These are phyloP conservation scores for Orchestes rusci DNA, from an alignment of 2,888 invertebrate species.

Conservation along the genomic window DNA sequence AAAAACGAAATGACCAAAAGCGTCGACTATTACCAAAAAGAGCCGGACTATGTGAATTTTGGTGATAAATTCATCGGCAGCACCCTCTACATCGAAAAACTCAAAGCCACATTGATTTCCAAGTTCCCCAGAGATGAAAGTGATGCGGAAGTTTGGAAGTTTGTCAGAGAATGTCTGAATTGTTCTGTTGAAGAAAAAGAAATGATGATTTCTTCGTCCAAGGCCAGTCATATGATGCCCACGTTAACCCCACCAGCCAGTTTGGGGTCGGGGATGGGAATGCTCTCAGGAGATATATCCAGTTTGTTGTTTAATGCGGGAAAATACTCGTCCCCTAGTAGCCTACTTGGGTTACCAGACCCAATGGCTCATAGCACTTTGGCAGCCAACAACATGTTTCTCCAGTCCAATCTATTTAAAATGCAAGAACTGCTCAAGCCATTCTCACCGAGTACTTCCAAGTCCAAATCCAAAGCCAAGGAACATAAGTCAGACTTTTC, in stretches of 20 bases:
- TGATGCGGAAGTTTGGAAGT: conserved; percentile 71
- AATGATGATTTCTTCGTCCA: conserved; percentile 52
- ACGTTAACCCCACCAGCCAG: conserved; percentile 38
- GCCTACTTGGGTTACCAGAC: conserved; percentile 60
- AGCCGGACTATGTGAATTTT: conserved; percentile 60
- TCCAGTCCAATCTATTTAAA: conserved; percentile 57
- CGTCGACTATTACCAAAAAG: conserved; percentile 74
- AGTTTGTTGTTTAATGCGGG: conserved; percentile 59
- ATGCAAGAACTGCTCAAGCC: conserved; percentile 61
- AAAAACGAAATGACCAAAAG: conserved; percentile 81
- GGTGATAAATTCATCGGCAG: conserved; percentile 56
- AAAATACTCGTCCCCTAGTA: conserved; percentile 57
- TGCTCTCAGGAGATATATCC: conserved; percentile 59
- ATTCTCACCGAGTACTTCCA: conserved; percentile 45
- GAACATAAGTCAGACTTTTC: conserved; percentile 43
- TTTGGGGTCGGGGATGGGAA: conserved; percentile 51
- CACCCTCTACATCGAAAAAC: conserved; percentile 74
- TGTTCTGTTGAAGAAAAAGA: conserved; percentile 67
- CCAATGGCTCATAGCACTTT: conserved; percentile 69
- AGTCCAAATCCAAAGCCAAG: conserved; percentile 32
- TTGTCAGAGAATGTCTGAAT: conserved; percentile 67
- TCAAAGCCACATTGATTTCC: conserved; percentile 71
- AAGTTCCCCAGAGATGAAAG: conserved; percentile 73
- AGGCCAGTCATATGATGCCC: conserved; percentile 37
- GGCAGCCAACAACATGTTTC: conserved; percentile 71